These are phyloP conservation scores for Dipodomys spectabilis DNA, from an alignment of 2,113 vertebrate genomes.

Conservation along the genomic window DNA sequence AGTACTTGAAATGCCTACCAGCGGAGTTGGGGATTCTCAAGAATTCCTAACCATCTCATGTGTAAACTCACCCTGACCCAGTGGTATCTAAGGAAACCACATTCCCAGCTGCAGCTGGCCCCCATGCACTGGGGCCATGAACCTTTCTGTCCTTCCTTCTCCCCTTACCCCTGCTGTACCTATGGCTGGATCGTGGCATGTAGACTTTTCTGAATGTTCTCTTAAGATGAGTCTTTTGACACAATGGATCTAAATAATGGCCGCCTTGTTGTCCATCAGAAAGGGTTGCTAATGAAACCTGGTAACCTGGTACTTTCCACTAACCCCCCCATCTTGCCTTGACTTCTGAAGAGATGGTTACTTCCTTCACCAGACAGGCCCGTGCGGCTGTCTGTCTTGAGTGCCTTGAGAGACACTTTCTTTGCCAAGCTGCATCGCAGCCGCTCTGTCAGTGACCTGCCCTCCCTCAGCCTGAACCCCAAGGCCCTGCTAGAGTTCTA, in stretches of 20 bases:
- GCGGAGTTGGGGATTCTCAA: accelerated
- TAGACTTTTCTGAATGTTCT: background rate
- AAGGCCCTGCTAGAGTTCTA: constrained; percentile 95
- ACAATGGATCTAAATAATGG: no score
- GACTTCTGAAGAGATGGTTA: constrained; percentile 92
- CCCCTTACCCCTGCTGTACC: background rate
- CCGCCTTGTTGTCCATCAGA: background rate
- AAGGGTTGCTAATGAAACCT: background rate
- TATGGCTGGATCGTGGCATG: background rate
- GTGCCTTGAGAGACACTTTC: constrained; percentile 94
- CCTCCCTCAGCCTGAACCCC: constrained; percentile 94
- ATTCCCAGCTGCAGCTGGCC: background rate
- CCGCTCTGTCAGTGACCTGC: constrained; percentile 96
- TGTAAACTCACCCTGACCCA: background rate
- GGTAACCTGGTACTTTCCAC: constrained; percentile 81
- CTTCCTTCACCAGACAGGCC: constrained; percentile 91
- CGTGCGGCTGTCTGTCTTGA: constrained; percentile 92
- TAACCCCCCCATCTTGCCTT: constrained; percentile 84
- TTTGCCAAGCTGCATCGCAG: constrained; percentile 96
- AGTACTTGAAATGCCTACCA: background rate
- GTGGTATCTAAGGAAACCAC: background rate
- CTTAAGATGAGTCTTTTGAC: background rate
- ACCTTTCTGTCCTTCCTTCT: background rate
- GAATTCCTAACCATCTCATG: accelerated
- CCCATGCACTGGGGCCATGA: background rate